Base-by-base conservation (phyloP, 2,888 invertebrate species). In the Calameuta pallipes region DNA sequence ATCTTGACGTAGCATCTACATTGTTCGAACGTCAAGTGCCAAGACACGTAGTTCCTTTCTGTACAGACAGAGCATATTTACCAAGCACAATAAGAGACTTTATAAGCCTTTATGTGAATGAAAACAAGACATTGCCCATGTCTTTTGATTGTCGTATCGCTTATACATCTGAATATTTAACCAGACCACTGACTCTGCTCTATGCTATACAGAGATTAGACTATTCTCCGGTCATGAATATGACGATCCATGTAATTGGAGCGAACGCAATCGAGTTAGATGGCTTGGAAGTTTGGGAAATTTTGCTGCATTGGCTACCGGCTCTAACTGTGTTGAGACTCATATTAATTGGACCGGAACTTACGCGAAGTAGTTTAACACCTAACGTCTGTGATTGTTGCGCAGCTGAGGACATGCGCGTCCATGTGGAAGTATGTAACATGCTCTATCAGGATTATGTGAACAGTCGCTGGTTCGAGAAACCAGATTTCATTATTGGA, bases 181-280 rank as follows among this genome's bases (percentile, higher is more conserved):
- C 89, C n/a, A 84, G 88, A 79, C 88, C 89, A 11, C 82, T 90
- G 71, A 88, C 88, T 9, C 80, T 90, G 31, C 83, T 90, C 15
- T 84, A 88, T 75, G 85, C 85, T 13, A 71, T 89, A 56, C 83
- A 86, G 76, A 84, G 82, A 79, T 78, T 88, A 41, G 76, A 84
- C 33, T 80, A 80, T 73, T 70, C 71, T 0, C 36, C 76, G 76
- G 68, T 71, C 75, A n/a, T 75, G 75, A 35, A 37, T 75, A 75
- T 89, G 11, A 83, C 83, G n/a, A 77, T 92, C 69, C 92, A 92
- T 78, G 79, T 91, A 23, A 86, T 92, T 79, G 92, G 90, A 23
- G 89, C 91, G 0, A 89, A 88, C 79, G 78, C 83, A 31, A 82
- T 87, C 31, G 92, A 91, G 80, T 79, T 86, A 3, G 80, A 84